Conservation (phyloP, 2,888 invertebrate genomes). For the Ornithoptera alexandrae region DNA sequence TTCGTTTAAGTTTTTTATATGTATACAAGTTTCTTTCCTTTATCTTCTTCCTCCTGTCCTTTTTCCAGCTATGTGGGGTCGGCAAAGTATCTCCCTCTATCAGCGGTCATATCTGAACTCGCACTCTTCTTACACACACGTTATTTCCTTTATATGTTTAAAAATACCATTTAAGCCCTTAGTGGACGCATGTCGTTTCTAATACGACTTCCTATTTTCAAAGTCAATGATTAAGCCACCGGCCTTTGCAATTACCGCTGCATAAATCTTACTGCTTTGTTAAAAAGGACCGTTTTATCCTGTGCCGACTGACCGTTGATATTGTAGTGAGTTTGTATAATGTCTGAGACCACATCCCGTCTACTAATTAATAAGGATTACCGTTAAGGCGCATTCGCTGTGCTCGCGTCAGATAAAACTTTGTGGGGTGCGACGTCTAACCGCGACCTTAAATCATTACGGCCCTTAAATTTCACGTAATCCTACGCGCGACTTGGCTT, state of each 20-base stretch:
- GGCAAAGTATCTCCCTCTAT: too few relatives aligned
- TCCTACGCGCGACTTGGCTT: conserved; percentile 49
- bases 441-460: conserved; percentile 49
- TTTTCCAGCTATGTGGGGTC: too few relatives aligned
- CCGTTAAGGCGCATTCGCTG: conserved; percentile 50
- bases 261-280: conserved; percentile 31
- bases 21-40: too few relatives aligned
- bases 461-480: conserved; percentile 61
- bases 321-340: conserved; percentile 48
- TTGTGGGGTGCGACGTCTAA: conserved; percentile 48
- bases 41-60: too few relatives aligned
- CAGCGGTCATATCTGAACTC: too few relatives aligned
- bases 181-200: conserved; percentile 31
- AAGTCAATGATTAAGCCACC: conserved; percentile 31
- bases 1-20: too few relatives aligned
- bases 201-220: conserved; percentile 41
- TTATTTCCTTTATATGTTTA: not conserved
- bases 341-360: conserved; percentile 57
- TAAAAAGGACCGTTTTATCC: conserved; percentile 33
- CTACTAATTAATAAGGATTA: conserved; percentile 75
- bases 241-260: conserved; percentile 14
- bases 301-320: conserved; percentile 33
- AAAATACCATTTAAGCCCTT: not conserved
- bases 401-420: conserved; percentile 65
- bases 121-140: too few relatives aligned